Evolutionary conservation across 2,888 invertebrate genomes (phyloP), one percentile per base, ranked within the genome.

Genomic region (Pogonocherus hispidulus): DNA sequence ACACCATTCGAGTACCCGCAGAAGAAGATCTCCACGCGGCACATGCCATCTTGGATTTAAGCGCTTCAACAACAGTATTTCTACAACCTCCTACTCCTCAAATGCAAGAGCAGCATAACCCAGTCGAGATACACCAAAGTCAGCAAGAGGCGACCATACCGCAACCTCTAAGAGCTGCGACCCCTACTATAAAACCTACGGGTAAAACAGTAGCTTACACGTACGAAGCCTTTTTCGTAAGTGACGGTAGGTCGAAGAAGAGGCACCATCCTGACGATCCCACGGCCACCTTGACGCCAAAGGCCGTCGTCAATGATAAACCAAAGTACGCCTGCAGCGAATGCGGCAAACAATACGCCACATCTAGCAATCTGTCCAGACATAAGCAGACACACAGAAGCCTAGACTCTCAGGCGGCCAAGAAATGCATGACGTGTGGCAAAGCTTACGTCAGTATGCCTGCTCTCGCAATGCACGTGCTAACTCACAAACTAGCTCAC

Each of bases 361-460:
- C 96, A 0, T 94, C 94, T 5, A 94, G 94, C 74, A 96, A 96
- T 83, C 87, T 97, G 59, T 95, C 95, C 54, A 89, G 95, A 70
- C 95, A 95, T 87, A 96, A 95, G 85, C 96, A 96, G 86, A 96
- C 96, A 0, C 96, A 96, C 84, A 90, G 96, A 32, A 95, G 96
- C 81, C 89, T 98, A 54, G 98, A 98, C 87, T 96, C 96, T 22
- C 93, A 94, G 80, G 91, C 95, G 69, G 98, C 98, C 55, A 97
- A 97, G 86, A 94, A 95, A 81, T 98, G 98, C 85, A 93, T 94
- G 77, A 95, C 96, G 75, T 98, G 98, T 86, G 95, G 95, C 75
- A 97, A 98, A 86, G 95, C 96, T 1, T 98, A 98, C 86, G 98
- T 98, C 54, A 95, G 95, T 74, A 98, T 98, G 97, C 98, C 98